phyloP scores from a whole-genome alignment of 35 echinoderm and acorn worm genomes.

The Chiridota heheva region DNA sequence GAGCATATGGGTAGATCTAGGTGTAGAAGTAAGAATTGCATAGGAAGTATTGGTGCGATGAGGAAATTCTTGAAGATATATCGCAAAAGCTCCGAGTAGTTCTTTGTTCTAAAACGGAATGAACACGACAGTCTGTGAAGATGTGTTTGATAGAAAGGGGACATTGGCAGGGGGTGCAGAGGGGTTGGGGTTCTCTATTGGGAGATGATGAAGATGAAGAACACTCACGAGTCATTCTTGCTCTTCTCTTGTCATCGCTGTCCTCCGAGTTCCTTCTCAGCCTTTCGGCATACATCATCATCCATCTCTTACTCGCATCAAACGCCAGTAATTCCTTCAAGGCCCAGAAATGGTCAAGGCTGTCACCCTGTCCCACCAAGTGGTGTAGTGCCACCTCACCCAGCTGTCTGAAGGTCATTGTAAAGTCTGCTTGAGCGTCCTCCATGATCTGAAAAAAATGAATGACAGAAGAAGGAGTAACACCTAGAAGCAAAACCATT shows the following conservation, averaged over 20 bases:
- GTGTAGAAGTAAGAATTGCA: too few species aligned
- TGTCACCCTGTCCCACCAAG: neutral
- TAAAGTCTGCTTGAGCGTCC: constrained; percentile 77
- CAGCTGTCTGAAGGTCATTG: constrained; percentile 94
- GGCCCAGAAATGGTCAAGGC: constrained; percentile 48
- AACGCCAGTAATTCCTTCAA: constrained; percentile 54
- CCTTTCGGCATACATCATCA: constrained; percentile 48
- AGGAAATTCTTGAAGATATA: too few species aligned
- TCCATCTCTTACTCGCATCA: constrained; percentile 51
- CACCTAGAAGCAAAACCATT: too few species aligned
- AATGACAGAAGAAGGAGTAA: neutral
- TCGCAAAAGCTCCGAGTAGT: too few species aligned
- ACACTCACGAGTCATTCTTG: constrained; percentile 69
- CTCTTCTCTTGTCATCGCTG: constrained; percentile 31
- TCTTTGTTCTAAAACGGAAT: too few species aligned
- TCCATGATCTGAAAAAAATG: constrained; percentile 76
- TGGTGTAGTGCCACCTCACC: constrained; percentile 53
- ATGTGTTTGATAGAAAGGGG: too few species aligned
- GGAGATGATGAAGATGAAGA: too few species aligned
- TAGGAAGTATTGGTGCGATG: too few species aligned
- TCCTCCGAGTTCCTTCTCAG: constrained; percentile 14
- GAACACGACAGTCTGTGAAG: too few species aligned
- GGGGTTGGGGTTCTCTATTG: too few species aligned
- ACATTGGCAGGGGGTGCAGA: too few species aligned
- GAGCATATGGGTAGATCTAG: too few species aligned